Base-by-base conservation (phyloP, 2,113 vertebrate genomes). In the Dicrurus megarhynchus region DNA sequence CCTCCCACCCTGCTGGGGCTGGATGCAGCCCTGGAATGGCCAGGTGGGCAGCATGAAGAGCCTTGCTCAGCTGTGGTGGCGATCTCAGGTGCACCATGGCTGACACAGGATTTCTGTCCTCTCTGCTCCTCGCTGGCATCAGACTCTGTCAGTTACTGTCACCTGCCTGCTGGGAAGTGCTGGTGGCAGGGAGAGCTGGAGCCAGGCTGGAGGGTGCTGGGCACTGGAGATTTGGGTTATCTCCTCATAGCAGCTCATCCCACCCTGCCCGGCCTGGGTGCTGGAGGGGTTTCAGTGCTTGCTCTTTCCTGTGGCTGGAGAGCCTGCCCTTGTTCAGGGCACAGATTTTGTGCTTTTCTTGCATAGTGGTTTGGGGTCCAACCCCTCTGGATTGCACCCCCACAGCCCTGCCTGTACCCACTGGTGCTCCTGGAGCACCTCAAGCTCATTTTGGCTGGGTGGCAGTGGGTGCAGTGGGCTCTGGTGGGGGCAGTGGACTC, bases 381-480 rank as follows among this genome's bases (percentile, higher is more conserved):
- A 16, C 27, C 6, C 12, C n/a, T 22, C 18, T 42, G 73, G 26
- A 16, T 14, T 44, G 32, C 24, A 67, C 4, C 56, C 57, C 2
- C 1, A 37, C 50, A 75, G 21, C 49, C 26, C 68, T 71, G 39
- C 22, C 59, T 39, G 26, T 10, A 18, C 59, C 3, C 1, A 6
- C 20, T 7, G 33, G 41, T 77, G 39, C 52, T 87, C 8, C 16
- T 5, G 6, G 74, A 70, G 12, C 60, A 65, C 41, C 53, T 53
- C 0, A 0, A 76, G 30, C 28, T 19, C 0, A 0, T 20, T 79
- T 39, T 13, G 41, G 61, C 7, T 24, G 37, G 16, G 28, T 32
- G 61, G 47, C 16, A 30, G 42, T 27, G 47, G 18, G 24, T 50
- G 11, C 42, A 50, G 22, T 3, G 60, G 47, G 10, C 49, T 69